Percentiles rank a stretch among this genome's conserved stretches.
These are phyloP conservation scores for Epinephelus fuscoguttatus DNA, from an alignment of 2,113 vertebrate species.

Conservation along the genomic window DNA sequence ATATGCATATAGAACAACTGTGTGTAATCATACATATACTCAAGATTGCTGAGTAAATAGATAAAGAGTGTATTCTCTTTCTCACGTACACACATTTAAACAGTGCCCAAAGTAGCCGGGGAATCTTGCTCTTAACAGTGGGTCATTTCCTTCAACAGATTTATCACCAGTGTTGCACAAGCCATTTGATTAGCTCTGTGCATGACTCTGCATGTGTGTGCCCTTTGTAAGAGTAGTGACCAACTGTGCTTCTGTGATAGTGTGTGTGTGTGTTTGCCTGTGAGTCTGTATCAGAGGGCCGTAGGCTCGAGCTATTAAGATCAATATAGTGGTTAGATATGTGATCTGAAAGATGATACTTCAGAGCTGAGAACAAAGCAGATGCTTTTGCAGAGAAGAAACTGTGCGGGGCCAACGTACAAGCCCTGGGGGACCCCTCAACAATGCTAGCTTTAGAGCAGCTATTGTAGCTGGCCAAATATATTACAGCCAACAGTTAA, in stretches of 20 bases:
- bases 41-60: conserved; percentile 14
- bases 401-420: conserved; percentile 43
- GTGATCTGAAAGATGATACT: conserved; percentile 57
- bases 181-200: conserved; percentile 20
- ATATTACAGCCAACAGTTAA: conserved; percentile 56
- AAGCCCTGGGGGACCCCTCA: conserved; percentile 55
- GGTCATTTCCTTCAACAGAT: conserved; percentile 57
- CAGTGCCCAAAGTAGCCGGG: background rate
- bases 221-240: conserved; percentile 31
- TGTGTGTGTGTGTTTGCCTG: background rate
- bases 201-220: conserved; percentile 13
- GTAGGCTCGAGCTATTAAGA: conserved; percentile 51
- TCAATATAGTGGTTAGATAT: conserved; percentile 46
- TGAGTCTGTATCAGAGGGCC: conserved; percentile 19
- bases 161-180: conserved; percentile 62
- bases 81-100: conserved; percentile 38
- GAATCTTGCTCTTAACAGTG: conserved; percentile 15
- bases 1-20: conserved; percentile 5
- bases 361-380: conserved; percentile 60
- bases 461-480: conserved; percentile 54
- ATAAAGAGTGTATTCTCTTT: conserved; percentile 31
- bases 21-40: conserved; percentile 2
- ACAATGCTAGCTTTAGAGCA: conserved; percentile 57
- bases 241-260: conserved; percentile 34
- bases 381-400: conserved; percentile 60